Percentiles rank a stretch among this genome's conserved stretches.
These are phyloP conservation scores for Tinea trinotella DNA, from an alignment of 2,888 invertebrate genomes.

Conservation along the genomic window DNA sequence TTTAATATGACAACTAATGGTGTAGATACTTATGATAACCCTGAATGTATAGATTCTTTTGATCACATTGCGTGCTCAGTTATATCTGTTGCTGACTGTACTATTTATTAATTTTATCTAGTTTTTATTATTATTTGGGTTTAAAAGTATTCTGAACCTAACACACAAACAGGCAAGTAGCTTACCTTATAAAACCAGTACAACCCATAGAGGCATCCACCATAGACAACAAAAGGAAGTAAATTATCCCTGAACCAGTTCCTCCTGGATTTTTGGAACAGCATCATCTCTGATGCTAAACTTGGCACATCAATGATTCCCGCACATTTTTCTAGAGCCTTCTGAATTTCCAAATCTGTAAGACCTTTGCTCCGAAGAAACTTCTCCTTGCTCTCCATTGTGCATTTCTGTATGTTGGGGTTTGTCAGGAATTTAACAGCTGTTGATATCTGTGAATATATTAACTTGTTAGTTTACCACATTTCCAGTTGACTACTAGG, in stretches of 20 bases:
- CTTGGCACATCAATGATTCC: constrained; percentile 48
- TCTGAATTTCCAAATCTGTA: constrained; percentile 80
- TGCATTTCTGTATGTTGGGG: constrained; percentile 84
- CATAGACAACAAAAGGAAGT: constrained; percentile 80
- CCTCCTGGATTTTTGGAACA: constrained; percentile 45
- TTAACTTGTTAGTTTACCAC: too few species aligned
- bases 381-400: constrained; percentile 82
- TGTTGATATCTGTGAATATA: constrained; percentile 78
- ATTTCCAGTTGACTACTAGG: too few species aligned
- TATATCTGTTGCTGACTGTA: too few species aligned
- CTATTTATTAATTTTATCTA: too few species aligned
- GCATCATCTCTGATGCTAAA: constrained; percentile 53
- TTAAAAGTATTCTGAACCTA: too few species aligned
- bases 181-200: constrained; percentile 87
- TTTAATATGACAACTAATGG: too few species aligned
- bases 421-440: constrained; percentile 90
- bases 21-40: too few species aligned
- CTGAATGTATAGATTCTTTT: too few species aligned
- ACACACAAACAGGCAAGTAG: too few species aligned
- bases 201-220: constrained; percentile 83
- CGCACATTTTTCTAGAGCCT: constrained; percentile 79
- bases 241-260: constrained; percentile 78
- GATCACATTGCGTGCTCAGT: too few species aligned
- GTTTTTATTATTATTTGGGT: too few species aligned
- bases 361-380: constrained; percentile 85